Percentiles rank a stretch among this genome's conserved stretches.
These are phyloP conservation scores for Gryllus longicercus DNA, from an alignment of 2,888 invertebrate genomes.

Conservation along the genomic window DNA sequence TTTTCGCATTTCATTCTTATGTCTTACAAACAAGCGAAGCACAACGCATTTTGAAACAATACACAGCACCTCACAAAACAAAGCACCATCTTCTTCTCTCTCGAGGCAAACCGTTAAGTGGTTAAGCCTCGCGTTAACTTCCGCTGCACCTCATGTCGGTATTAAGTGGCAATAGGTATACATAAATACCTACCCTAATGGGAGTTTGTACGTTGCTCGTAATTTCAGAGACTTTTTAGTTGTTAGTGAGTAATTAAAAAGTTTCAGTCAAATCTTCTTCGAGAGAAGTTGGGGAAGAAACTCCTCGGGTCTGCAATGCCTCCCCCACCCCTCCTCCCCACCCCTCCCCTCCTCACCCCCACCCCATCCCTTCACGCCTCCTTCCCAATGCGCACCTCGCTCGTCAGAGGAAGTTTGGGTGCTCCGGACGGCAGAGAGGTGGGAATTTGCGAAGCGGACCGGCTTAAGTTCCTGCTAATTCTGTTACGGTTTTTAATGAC, in stretches of 20 bases:
- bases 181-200: neutral
- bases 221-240: constrained; percentile 1
- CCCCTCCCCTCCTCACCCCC: neutral
- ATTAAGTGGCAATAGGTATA: constrained; percentile 8
- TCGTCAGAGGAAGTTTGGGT: neutral
- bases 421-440: neutral
- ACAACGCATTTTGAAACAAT: too few species aligned
- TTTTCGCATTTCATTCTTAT: too few species aligned
- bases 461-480: neutral
- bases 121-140: neutral
- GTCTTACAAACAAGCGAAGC: too few species aligned
- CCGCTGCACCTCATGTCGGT: neutral
- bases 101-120: neutral
- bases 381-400: neutral
- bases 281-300: neutral
- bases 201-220: neutral
- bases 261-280: neutral
- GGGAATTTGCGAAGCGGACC: neutral
- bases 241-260: constrained; percentile 17
- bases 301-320: neutral
- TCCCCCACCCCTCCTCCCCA: neutral
- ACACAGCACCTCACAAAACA: too few species aligned
- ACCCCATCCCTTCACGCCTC: neutral
- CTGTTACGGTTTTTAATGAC: neutral
- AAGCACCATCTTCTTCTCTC: too few species aligned